These are phyloP conservation scores for Scolopax bukidnonensis DNA, from an alignment of 2,797 vertebrate genomes.

Conservation along the genomic window DNA sequence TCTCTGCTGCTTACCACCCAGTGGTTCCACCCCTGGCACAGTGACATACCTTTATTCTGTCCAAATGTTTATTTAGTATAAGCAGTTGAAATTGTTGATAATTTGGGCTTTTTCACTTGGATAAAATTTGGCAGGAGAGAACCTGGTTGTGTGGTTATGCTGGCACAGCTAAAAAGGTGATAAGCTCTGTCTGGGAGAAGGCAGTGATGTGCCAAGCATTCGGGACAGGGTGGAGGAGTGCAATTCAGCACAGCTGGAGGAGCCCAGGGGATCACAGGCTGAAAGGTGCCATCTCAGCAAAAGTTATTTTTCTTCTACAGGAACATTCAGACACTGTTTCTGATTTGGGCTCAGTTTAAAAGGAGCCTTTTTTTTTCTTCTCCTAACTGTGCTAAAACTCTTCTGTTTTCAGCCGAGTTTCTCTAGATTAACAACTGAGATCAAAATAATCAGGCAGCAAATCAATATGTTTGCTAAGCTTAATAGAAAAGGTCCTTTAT, in stretches of 20 bases:
- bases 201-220: neutral
- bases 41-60: neutral
- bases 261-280: neutral
- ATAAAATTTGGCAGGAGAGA: neutral
- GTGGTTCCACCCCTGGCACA: neutral
- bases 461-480: slow-evolving; percentile 45
- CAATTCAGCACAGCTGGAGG: neutral
- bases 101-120: neutral
- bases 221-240: neutral
- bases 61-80: neutral
- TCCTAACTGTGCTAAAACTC: neutral
- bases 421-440: slow-evolving; percentile 31
- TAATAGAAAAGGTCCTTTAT: slow-evolving; percentile 37
- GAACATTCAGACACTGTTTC: neutral
- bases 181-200: neutral
- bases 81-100: neutral
- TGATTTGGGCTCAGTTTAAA: neutral
- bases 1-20: neutral
- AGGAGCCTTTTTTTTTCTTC: neutral
- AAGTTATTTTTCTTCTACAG: neutral
- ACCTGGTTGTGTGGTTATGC: neutral
- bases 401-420: neutral
- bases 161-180: neutral
- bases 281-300: neutral
- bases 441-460: slow-evolving; percentile 54